Evolutionary conservation across 2,113 vertebrate genomes (phyloP).

Genomic region (Lagopus leucura): DNA sequence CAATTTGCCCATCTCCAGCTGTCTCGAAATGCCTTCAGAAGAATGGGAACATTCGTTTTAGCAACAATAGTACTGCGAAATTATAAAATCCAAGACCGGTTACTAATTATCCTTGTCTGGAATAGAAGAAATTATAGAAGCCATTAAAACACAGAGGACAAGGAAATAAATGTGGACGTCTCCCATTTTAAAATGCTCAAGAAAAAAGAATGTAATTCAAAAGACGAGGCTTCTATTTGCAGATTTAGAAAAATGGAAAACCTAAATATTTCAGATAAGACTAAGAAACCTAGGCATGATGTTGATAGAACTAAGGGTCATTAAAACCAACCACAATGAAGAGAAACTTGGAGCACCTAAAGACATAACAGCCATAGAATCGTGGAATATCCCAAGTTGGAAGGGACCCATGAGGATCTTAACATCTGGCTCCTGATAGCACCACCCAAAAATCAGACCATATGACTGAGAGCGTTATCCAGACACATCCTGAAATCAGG

Average conservation of each 20-base stretch:
- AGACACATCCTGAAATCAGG: too few species aligned
- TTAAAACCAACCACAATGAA: not conserved
- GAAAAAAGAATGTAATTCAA: not conserved
- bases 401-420: too few species aligned
- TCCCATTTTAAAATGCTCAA: not conserved
- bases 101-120: constrained; percentile 37
- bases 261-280: not conserved
- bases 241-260: not conserved
- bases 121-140: constrained; percentile 1
- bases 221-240: not conserved
- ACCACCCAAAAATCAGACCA: too few species aligned
- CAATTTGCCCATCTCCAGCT: not conserved
- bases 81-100: not conserved
- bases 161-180: constrained; percentile 2
- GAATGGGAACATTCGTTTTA: not conserved
- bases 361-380: not conserved
- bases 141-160: not conserved
- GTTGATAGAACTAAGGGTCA: not conserved
- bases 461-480: too few species aligned
- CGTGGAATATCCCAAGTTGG: too few species aligned
- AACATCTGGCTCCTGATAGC: too few species aligned
- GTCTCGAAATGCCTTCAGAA: not conserved
- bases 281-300: not conserved
- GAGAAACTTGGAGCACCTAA: not conserved
- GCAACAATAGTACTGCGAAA: constrained; percentile 15